Base-by-base conservation (phyloP, 1,140 invertebrate species). In the Trichonephila clavata region DNA sequence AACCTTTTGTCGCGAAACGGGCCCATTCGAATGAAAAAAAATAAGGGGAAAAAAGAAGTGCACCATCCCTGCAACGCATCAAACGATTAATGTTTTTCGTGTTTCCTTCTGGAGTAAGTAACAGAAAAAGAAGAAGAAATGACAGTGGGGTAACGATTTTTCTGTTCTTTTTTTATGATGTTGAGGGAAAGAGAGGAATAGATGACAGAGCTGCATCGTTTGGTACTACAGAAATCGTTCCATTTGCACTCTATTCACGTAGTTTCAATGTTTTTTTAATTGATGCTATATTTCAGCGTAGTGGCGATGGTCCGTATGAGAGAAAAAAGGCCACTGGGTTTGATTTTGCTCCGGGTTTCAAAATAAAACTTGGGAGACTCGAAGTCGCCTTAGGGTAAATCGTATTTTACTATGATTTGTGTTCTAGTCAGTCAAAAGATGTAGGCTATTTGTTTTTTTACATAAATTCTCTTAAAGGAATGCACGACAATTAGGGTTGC, bases 31-130 rank as follows among this genome's bases (percentile, higher is more conserved):
- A 16, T 20, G 16, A 32, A 77, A 77, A 77, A 16, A 77, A 32
- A 77, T 2, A 39, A 20, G 32, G 27, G 32, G 18, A 32, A 77
- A 14, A 16, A 77, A 59, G n/a, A 83, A 83, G 10, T n/a, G 43
- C 8, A n/a, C 39, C 81, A 83, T 57, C 81, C 81, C 81, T 83
- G 81, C 81, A 83, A 83, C 39, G 21, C 81, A 59, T 83, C 81
- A 83, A 77, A 59, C 81, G 81, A 83, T 83, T 83, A 83, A 83
- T 83, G 81, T 50, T 59, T 59, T 50, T 83, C 81, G 21, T 83
- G 81, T 59, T 24, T n/a, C 68, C 68, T 32, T 77, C 68, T 32
- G 27, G 68, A 77, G 27, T 77, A 77, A 27, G 63, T 8, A 50
- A 50, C 6, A 50, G 20, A 61, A 21, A 14, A 61, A 61, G 60